Evolutionary conservation across 2,888 invertebrate species (phyloP).

Genomic region (Eustalomyia histrio): DNA sequence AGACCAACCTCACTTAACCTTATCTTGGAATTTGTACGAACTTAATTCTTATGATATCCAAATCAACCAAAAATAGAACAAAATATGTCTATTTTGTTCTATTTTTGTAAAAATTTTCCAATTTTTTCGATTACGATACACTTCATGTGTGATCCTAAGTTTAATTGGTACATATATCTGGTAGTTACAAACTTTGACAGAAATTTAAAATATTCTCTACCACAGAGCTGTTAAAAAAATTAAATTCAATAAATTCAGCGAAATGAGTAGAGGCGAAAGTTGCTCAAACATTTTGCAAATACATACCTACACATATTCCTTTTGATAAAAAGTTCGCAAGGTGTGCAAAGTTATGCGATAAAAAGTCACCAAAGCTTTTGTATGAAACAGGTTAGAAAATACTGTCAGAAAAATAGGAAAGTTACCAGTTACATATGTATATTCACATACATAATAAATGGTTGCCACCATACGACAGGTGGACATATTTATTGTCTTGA

Average conservation of each 20-base stretch:
- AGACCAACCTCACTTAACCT: too few species aligned
- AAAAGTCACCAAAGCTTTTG: conserved; percentile 3
- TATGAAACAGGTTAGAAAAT: not conserved
- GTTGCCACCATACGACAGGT: conserved; percentile 41
- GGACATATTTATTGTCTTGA: conserved; percentile 42
- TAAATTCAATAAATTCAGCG: not conserved
- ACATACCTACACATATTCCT: conserved; percentile 4
- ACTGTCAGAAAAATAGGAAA: not conserved
- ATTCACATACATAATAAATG: conserved; percentile 37
- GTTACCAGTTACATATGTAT: too few species aligned
- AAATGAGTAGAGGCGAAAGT: not conserved
- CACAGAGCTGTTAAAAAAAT: not conserved
- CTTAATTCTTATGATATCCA: too few species aligned
- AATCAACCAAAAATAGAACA: too few species aligned
- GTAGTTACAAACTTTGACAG: too few species aligned
- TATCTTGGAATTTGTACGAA: too few species aligned
- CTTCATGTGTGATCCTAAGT: too few species aligned
- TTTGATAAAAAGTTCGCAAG: not conserved
- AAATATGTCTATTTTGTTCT: too few species aligned
- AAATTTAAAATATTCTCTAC: too few species aligned
- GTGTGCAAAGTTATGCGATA: conserved; percentile 30
- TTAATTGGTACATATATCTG: too few species aligned
- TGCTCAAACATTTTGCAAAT: not conserved
- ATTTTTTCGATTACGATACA: too few species aligned
- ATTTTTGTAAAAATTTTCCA: too few species aligned